Evolutionary conservation across 2,797 vertebrate species (phyloP), one percentile per base, ranked within the genome.

Genomic region (Dendrocincla fuliginosa): DNA sequence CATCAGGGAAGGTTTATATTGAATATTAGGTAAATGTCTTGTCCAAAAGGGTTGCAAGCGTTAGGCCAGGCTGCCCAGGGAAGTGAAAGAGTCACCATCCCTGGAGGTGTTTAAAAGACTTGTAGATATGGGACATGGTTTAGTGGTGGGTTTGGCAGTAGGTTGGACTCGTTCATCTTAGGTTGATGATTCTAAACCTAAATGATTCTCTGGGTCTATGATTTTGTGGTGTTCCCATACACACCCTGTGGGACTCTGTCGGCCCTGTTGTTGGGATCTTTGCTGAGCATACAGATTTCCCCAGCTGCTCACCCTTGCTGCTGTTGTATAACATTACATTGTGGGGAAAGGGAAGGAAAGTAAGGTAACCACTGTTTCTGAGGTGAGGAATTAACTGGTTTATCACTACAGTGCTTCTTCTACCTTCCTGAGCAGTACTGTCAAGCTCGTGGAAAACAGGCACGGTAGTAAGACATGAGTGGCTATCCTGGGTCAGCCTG

Each of bases 181-280:
- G 44, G 17, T 13, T 53, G 14, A 5, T n/a, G 33, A 55, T 87
- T 93, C 63, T 59, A 53, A 42, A 6, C 16, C 27, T 18, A 4
- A 52, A 16, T 39, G 4, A 30, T 46, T 78, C 39, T 50, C 6
- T 17, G 18, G 32, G 7, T n/a, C 6, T 59, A 0, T 63, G 52
- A 28, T 61, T 69, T 46, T n/a, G 3, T 49, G 33, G n/a, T 41
- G 46, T 55, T 69, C 46, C 25, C 20, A 37, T n/a, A 41, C 3
- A 4, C 35, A 14, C 0, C 0, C 5, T 0, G 0, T 56, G 46
- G 59, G 61, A 90, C 1, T 5, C 8, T 46, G 42, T 53, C 84
- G 73, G 27, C 24, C 23, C 32, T 65, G 47, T 23, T 77, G 9
- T 18, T 70, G 37, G 44, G 11, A 4, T 50, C 32, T 74, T 47